phyloP scores from a whole-genome alignment of 2,888 invertebrate species.

The Nomada fabriciana region DNA sequence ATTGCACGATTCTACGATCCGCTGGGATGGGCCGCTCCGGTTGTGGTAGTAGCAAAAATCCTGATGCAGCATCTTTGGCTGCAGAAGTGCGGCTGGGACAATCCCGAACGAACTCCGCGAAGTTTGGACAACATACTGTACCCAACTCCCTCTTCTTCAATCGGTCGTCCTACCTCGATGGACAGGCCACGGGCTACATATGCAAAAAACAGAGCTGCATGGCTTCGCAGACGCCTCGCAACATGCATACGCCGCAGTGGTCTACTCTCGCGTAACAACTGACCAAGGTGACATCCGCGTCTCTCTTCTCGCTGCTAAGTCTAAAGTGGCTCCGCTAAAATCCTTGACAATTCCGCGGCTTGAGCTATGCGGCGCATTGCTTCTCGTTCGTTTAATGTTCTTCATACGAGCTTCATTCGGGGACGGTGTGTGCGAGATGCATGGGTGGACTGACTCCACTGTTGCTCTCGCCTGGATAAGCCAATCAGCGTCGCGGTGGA shows the following conservation, averaged over 20 bases:
- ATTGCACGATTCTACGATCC: slow-evolving; percentile 6
- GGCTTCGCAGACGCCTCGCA: no score
- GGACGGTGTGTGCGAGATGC: background rate
- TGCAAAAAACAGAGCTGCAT: no score
- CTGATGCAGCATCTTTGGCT: slow-evolving; percentile 2
- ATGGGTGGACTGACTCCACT: background rate
- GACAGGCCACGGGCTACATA: background rate
- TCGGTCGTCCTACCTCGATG: background rate
- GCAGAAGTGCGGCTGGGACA: slow-evolving; percentile 10
- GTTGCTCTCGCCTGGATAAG: no score
- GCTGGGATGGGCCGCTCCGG: slow-evolving; percentile 1
- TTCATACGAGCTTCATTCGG: background rate
- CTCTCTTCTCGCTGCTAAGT: background rate
- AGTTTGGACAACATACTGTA: background rate
- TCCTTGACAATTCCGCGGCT: background rate
- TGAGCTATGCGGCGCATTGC: no score
- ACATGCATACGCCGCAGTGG: background rate
- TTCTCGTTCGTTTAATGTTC: no score
- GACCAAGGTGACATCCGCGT: background rate
- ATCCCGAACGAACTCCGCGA: slow-evolving; percentile 3
- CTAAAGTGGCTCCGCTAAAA: background rate
- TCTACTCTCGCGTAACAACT: background rate
- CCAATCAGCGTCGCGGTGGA: no score
- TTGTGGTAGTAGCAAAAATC: slow-evolving; percentile 5
- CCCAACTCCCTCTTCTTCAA: background rate